Base-by-base conservation (phyloP, 2,113 vertebrate genomes). In the Electrona antarctica region DNA sequence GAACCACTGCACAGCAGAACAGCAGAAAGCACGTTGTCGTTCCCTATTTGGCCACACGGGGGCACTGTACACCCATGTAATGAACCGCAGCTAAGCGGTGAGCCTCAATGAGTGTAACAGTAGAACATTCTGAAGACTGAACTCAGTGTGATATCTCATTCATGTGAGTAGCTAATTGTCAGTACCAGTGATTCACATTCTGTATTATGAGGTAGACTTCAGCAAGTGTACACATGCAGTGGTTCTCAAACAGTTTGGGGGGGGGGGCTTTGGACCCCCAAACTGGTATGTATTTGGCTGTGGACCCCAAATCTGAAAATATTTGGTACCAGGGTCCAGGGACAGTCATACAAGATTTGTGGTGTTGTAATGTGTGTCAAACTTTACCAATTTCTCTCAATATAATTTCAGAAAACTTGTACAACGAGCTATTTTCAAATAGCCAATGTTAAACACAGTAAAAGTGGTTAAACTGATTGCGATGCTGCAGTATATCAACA, bases 31-130 rank as follows among this genome's bases (percentile, higher is more conserved):
- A 41, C 4, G 71, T 60, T 88, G 88, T 49, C 89, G 60, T 89
- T 84, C 77, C 2, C 48, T 28, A 8, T 65, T 8, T 47, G 76
- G 52, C 88, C 90, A 85, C 79, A 89, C 0, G 90, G 81, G 81
- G 84, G 75, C 76, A 71, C 79, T 81, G 52, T 64, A 85, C 75
- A 75, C 69, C 67, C 71, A 79, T 41, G 59, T 15, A 69, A 66
- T 71, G 15, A 55, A 29, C 3, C 33, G 33, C 33, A 41, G 33
- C 33, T 41, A 41, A 41, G 33, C 33, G 5, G 33, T 41, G 33
- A 41, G 3, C 5, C 33, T 41, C 33, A 41, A 41, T 41, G 33
- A 41, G 33, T 41, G 33, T 60, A 55, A 71, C 58, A 57, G 62
- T 73, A 50, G 51, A 52, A 54, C 46, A 45, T 13, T n/a, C 56